These are phyloP conservation scores for Meliscaeva auricollis DNA, from an alignment of 2,888 invertebrate genomes.

Conservation along the genomic window DNA sequence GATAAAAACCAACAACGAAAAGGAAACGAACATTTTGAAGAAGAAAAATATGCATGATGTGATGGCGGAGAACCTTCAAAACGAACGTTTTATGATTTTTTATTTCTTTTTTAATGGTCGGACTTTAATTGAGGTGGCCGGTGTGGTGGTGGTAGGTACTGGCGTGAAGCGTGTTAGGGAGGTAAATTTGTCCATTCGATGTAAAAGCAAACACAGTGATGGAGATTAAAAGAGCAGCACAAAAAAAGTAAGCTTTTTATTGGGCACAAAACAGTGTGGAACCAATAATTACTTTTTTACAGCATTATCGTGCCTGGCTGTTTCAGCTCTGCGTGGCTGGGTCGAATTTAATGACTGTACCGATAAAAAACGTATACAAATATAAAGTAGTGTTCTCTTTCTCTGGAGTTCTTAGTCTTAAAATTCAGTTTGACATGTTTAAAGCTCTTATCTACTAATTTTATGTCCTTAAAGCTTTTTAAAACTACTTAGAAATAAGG, in stretches of 20 bases:
- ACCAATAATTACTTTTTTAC: constrained; percentile 63
- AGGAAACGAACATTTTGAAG: constrained; percentile 27
- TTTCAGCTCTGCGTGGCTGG: constrained; percentile 14
- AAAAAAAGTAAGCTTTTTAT: not conserved
- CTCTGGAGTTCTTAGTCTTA: too few species aligned
- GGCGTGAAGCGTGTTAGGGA: not conserved
- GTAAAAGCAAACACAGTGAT: not conserved
- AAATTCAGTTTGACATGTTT: too few species aligned
- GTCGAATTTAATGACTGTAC: constrained; percentile 10
- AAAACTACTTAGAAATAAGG: too few species aligned
- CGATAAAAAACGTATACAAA: not conserved
- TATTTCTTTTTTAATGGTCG: constrained; percentile 63
- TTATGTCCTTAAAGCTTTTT: too few species aligned
- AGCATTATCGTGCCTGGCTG: constrained; percentile 48
- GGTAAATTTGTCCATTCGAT: constrained; percentile 11
- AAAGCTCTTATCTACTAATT: too few species aligned
- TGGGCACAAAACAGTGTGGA: constrained; percentile 58
- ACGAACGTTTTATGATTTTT: constrained; percentile 51
- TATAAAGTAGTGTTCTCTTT: too few species aligned
- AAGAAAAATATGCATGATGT: not conserved
- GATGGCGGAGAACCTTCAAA: constrained; percentile 22
- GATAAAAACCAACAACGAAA: not conserved
- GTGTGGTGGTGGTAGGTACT: not conserved
- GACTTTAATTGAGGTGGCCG: constrained; percentile 54
- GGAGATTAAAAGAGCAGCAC: constrained; percentile 18